Evolutionary conservation across 2,888 invertebrate species (phyloP).

Genomic region (Actias luna): DNA sequence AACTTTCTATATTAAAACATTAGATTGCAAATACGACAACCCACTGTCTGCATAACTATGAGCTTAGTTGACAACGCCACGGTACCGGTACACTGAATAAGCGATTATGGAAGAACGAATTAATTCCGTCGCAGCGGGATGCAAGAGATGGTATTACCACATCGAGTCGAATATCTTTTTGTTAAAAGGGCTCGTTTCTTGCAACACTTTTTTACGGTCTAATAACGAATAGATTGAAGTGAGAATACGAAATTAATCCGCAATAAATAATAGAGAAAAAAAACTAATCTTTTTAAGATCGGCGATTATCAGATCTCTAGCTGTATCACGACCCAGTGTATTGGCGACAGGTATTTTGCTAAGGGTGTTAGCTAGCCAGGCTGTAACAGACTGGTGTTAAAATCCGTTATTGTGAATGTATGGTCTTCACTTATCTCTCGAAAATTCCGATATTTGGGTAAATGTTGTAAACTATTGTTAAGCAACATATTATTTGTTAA

Average conservation of each 20-base stretch:
- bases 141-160: not conserved
- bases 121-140: not conserved
- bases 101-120: slow-evolving; percentile 6
- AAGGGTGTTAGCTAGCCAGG: too few relatives aligned
- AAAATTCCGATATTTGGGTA: too few relatives aligned
- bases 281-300: too few relatives aligned
- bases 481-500: not conserved
- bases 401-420: too few relatives aligned
- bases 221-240: not conserved
- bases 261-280: not conserved
- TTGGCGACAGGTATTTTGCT: too few relatives aligned
- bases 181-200: not conserved
- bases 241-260: not conserved
- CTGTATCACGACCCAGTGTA: too few relatives aligned
- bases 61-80: not conserved
- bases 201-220: not conserved
- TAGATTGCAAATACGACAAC: not conserved
- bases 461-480: not conserved
- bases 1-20: not conserved
- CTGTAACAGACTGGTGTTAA: too few relatives aligned
- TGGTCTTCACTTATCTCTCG: too few relatives aligned
- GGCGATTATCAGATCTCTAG: too few relatives aligned
- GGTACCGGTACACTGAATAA: slow-evolving; percentile 7
- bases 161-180: not conserved
- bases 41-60: slow-evolving; percentile 23